These are phyloP conservation scores for Drosophila niveifrons DNA, from an alignment of 2,888 invertebrate genomes.

Conservation along the genomic window DNA sequence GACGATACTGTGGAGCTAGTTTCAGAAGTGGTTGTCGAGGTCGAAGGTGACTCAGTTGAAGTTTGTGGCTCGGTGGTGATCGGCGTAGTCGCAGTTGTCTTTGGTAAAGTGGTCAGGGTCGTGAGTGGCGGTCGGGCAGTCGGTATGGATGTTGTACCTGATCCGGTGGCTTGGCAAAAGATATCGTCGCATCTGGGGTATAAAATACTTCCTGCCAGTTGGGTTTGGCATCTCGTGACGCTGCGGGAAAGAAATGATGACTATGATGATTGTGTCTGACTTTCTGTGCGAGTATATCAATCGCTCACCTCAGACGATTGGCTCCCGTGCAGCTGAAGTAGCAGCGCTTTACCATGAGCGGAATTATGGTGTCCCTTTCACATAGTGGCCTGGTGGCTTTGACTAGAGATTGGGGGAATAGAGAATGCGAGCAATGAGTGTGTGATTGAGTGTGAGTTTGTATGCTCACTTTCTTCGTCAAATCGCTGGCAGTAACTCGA, in stretches of 20 bases:
- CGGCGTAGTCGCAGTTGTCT: conserved; percentile 11
- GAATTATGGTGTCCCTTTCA: not conserved
- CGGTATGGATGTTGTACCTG: conserved; percentile 20
- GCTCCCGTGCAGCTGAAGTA: not conserved
- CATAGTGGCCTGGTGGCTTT: not conserved
- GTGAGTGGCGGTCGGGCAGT: conserved; percentile 26
- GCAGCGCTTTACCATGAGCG: not conserved
- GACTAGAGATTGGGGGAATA: conserved; percentile 9
- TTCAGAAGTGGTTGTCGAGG: not conserved
- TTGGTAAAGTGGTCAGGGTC: conserved; percentile 21
- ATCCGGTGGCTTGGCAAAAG: conserved; percentile 20
- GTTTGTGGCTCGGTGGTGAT: not conserved
- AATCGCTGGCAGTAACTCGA: conserved; percentile 33
- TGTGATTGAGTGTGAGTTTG: not conserved
- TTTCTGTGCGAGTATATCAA: too few species aligned
- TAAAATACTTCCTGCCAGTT: not conserved
- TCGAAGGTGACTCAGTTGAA: not conserved
- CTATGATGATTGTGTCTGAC: not conserved
- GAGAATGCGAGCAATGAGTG: not conserved
- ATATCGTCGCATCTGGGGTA: conserved; percentile 36
- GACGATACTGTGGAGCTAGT: not conserved
- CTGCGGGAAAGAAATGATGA: not conserved
- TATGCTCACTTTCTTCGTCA: conserved; percentile 22
- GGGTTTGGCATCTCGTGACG: not conserved
- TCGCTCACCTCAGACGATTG: conserved; percentile 4